phyloP scores from a whole-genome alignment of 2,888 invertebrate genomes.

The Acanthosepion lycidas region DNA sequence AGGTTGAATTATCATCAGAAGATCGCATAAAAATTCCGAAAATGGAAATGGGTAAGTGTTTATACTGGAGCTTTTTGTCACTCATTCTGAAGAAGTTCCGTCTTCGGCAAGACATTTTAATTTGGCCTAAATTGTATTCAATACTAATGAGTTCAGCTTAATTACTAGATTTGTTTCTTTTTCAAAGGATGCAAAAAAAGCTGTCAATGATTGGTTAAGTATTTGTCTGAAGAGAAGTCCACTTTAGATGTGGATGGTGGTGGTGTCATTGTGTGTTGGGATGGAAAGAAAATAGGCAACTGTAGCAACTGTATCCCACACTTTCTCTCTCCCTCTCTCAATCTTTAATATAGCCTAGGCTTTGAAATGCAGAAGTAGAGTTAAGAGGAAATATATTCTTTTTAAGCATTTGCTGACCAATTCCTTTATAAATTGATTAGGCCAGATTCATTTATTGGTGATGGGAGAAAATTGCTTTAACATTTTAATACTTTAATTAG shows the following conservation, averaged over 20 bases:
- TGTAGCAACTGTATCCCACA: background rate
- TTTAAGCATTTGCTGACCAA: too few species aligned
- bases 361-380: background rate
- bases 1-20: constrained; percentile 10
- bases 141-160: background rate
- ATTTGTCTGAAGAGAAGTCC: background rate
- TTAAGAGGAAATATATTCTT: background rate
- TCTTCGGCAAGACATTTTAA: background rate
- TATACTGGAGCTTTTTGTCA: background rate
- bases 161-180: background rate
- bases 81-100: background rate
- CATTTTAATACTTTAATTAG: too few species aligned
- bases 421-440: too few species aligned
- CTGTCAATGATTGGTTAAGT: constrained; percentile 33
- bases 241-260: background rate
- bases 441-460: too few species aligned
- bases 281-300: constrained; percentile 22
- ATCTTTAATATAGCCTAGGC: background rate
- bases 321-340: background rate
- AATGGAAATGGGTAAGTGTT: constrained; percentile 45
- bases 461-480: too few species aligned
- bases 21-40: constrained; percentile 39
- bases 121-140: background rate
- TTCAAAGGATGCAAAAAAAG: background rate
- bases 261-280: background rate